Evolutionary conservation across 2,888 invertebrate species (phyloP).

Genomic region (Spodoptera picta): DNA sequence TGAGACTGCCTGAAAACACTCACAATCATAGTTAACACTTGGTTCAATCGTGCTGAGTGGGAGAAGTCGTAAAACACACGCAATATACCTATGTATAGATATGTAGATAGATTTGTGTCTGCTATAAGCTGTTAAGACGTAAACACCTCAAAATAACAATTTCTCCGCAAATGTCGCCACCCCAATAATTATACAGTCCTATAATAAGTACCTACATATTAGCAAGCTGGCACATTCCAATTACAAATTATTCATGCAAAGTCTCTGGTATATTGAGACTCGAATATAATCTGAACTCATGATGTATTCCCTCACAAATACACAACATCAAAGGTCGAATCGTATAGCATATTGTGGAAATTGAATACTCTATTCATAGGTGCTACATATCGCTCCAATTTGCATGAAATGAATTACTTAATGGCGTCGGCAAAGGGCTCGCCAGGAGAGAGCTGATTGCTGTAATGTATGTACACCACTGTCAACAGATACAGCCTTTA

Average conservation of each 20-base stretch:
- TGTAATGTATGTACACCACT: conserved; percentile 24
- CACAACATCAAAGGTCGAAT: conserved; percentile 57
- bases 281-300: conserved; percentile 49
- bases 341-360: conserved; percentile 58
- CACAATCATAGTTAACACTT: too few species aligned
- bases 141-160: neutral
- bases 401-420: conserved; percentile 67
- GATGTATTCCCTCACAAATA: conserved; percentile 57
- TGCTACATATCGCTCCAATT: conserved; percentile 58
- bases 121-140: too few species aligned
- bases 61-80: too few species aligned
- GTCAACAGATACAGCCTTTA: conserved; percentile 19
- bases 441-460: conserved; percentile 47
- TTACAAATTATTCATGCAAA: conserved; percentile 31
- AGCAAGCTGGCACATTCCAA: conserved; percentile 21
- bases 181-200: neutral
- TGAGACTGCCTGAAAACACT: too few species aligned
- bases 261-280: conserved; percentile 19
- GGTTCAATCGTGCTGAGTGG: too few species aligned
- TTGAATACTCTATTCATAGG: conserved; percentile 63
- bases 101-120: too few species aligned
- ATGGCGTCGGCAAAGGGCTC: conserved; percentile 59
- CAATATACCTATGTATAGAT: too few species aligned
- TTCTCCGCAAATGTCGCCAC: neutral
- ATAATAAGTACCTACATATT: neutral